Evolutionary conservation across 2,113 vertebrate species (phyloP), one percentile per base, ranked within the genome.

Genomic region (Choloepus hoffmanni): DNA sequence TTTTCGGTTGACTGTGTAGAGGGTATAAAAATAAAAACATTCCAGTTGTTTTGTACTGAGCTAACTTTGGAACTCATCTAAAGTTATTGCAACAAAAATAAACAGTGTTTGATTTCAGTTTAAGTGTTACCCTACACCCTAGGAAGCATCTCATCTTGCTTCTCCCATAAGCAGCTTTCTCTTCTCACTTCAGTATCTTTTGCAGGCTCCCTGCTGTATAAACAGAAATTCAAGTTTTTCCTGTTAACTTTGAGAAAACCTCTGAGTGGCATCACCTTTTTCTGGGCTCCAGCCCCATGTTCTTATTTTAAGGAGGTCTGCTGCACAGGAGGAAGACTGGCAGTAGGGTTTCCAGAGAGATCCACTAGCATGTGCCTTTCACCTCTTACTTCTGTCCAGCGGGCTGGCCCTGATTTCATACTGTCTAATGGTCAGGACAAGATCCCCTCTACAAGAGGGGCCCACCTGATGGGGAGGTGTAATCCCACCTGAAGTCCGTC

Each of bases 11-110:
- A 8, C 74, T 79, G 60, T 91, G 87, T 62, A 23, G 90, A 73
- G 72, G 16, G 48, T 50, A 3, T 19, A 43, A 65, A 48, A n/a
- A 7, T 23, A 13, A 89, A 65, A 82, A 79, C 63, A 45, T 63
- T 74, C n/a, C 18, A n/a, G 67, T 92, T 76, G 89, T 93, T 72
- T 33, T 40, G 50, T 40, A 36, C 33, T 18, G n/a, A 7, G 14
- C 92, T 87, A 95, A 92, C 83, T 96, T 93, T 43, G 30, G 87
- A 96, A 65, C 11, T 21, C 40, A 45, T 89, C 89, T 97, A 26
- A 91, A 85, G 90, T 93, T 92, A 85, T 74, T 6, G 0, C 62
- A 18, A 45, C 60, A 84, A 65, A 95, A 91, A 91, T 95, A 93
- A 93, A 40, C 79, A n/a, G 90, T 78, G 68, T 77, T 65, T 84